phyloP scores from a whole-genome alignment of 53 echinoderm and acorn worm genomes.

The Apostichopus leukothele region DNA sequence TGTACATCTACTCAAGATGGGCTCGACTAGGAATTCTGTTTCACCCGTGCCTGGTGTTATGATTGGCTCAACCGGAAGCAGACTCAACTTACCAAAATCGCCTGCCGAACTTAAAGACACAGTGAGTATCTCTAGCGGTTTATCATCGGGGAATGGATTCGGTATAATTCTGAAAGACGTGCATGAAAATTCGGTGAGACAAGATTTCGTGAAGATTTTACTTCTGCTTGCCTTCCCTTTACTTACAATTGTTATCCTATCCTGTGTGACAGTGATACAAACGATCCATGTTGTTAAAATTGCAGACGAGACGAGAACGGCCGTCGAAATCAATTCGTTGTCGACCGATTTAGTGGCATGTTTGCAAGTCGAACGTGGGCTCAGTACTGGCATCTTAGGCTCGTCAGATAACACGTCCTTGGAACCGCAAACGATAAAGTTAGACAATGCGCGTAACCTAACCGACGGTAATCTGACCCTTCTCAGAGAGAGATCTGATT shows the following conservation, averaged over 20 bases:
- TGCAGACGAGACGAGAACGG: background rate
- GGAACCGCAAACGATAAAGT: background rate
- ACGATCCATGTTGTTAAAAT: background rate
- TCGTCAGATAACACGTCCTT: background rate
- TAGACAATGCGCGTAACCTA: background rate
- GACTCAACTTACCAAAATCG: background rate
- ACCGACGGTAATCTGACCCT: background rate
- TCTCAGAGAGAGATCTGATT: background rate
- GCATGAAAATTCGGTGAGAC: background rate
- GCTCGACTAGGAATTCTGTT: background rate
- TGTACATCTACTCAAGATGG: background rate
- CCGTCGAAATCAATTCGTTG: background rate
- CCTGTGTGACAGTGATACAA: background rate
- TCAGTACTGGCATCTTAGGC: conserved; percentile 19
- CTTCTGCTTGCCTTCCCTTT: conserved; percentile 20
- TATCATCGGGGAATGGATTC: background rate
- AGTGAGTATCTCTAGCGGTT: background rate
- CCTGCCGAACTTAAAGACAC: conserved; percentile 9
- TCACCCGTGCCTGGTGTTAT: background rate
- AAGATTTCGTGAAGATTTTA: conserved; percentile 25
- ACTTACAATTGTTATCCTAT: background rate
- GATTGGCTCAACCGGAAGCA: background rate
- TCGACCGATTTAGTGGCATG: background rate
- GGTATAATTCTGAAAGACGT: too few species aligned
- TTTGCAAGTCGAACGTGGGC: conserved; percentile 34